phyloP scores from a whole-genome alignment of 2,113 vertebrate species.

The Plotosus lineatus region DNA sequence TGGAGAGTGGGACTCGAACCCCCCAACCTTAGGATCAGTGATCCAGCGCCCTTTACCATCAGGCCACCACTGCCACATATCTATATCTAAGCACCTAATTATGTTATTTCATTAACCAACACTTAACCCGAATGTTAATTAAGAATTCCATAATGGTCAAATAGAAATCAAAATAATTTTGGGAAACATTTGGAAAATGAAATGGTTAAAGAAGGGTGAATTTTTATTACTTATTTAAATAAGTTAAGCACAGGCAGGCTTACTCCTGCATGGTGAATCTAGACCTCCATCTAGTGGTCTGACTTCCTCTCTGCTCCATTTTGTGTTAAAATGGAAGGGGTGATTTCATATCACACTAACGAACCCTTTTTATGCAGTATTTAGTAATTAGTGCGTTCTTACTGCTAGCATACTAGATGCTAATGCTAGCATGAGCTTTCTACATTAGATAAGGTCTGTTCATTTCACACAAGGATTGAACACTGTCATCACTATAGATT shows the following conservation, averaged over 20 bases:
- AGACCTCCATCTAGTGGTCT: slow-evolving; percentile 57
- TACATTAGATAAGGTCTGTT: neutral
- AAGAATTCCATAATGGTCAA: neutral
- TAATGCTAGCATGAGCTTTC: neutral
- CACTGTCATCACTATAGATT: neutral
- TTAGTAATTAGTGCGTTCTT: neutral
- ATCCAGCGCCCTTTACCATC: no score
- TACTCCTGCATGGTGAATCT: slow-evolving; percentile 3
- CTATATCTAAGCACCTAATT: neutral
- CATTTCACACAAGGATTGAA: neutral
- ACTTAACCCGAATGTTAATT: neutral
- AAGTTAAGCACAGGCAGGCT: neutral
- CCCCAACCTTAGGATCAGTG: no score
- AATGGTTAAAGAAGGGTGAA: neutral
- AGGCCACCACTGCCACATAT: no score
- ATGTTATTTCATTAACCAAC: neutral
- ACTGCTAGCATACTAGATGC: neutral
- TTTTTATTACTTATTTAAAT: neutral
- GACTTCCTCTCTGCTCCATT: neutral
- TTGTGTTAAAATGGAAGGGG: neutral
- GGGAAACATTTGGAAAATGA: neutral
- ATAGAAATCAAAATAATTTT: slow-evolving; percentile 5
- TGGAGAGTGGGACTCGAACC: no score
- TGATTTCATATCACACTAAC: neutral
- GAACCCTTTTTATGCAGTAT: no score